Percentiles rank a stretch among this genome's conserved stretches.
Conservation (phyloP, 1,140 invertebrate species). For the Babylonia areolata region DNA sequence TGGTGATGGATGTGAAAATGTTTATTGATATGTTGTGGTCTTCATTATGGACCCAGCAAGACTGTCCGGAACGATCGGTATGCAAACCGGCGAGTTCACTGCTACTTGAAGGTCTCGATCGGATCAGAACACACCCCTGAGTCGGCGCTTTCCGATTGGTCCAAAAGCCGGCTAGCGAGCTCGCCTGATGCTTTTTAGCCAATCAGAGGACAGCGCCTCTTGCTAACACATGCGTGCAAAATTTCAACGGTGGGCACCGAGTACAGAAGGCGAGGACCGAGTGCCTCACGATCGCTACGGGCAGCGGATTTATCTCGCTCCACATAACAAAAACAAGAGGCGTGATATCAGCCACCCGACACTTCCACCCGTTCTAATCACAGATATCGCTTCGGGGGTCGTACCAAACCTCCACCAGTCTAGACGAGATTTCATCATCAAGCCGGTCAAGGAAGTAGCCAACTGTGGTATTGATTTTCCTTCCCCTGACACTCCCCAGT, state of each 20-base stretch:
- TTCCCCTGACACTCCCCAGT: not conserved
- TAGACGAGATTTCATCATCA: conserved; percentile 21
- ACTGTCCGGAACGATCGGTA: conserved; percentile 27
- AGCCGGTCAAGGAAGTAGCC: not conserved
- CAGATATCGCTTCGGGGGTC: not conserved
- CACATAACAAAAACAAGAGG: not conserved
- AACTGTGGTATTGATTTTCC: not conserved
- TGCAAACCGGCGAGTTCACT: conserved; percentile 30
- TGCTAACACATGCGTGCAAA: conserved; percentile 25
- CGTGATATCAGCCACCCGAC: not conserved
- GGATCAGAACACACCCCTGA: conserved; percentile 28
- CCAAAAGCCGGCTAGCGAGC: conserved; percentile 17
- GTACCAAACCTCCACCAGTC: not conserved
- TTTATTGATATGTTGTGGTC: not conserved
- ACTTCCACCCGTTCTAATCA: not conserved
- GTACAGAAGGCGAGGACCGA: conserved; percentile 14
- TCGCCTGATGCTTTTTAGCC: conserved; percentile 42
- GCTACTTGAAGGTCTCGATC: not conserved
- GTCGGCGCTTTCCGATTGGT: conserved; percentile 37
- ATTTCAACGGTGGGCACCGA: conserved; percentile 29
- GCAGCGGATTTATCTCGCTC: conserved; percentile 17
- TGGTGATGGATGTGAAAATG: no score
- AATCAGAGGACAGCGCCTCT: conserved; percentile 18
- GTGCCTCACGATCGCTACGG: conserved; percentile 16
- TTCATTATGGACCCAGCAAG: not conserved